These are phyloP conservation scores for Hemiprocne comata DNA, from an alignment of 2,113 vertebrate species.

Conservation along the genomic window DNA sequence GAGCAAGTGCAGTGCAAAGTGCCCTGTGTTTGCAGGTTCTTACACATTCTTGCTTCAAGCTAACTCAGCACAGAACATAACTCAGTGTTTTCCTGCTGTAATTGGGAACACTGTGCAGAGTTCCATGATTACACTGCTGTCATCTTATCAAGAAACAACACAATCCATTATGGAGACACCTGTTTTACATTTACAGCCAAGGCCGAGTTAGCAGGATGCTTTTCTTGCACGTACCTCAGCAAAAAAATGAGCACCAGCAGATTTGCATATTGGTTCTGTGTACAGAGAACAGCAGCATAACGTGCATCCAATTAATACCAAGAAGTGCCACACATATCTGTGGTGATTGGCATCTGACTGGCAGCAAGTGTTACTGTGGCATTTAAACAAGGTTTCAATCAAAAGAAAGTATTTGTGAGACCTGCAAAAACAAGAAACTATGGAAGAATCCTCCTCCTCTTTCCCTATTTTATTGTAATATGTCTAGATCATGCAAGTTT, in stretches of 20 bases:
- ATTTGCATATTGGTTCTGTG: slow-evolving; percentile 46
- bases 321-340: slow-evolving; percentile 17
- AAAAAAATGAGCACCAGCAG: background rate
- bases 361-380: slow-evolving; percentile 42
- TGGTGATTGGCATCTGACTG: slow-evolving; percentile 60
- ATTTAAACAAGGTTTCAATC: slow-evolving; percentile 65
- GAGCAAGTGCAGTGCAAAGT: background rate
- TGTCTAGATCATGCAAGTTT: background rate
- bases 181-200: slow-evolving; percentile 30
- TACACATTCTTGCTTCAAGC: background rate
- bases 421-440: slow-evolving; percentile 5
- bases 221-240: slow-evolving; percentile 42
- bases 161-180: slow-evolving; percentile 60
- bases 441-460: background rate
- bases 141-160: slow-evolving; percentile 57
- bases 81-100: slow-evolving; percentile 23
- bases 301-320: slow-evolving; percentile 51
- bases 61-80: slow-evolving; percentile 6
- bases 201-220: slow-evolving; percentile 8
- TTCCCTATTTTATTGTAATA: background rate
- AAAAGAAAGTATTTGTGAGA: slow-evolving; percentile 54
- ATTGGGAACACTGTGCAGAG: slow-evolving; percentile 37
- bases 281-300: slow-evolving; percentile 15
- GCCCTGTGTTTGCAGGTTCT: background rate
- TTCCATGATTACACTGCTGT: slow-evolving; percentile 41